Evolutionary conservation across 2,888 invertebrate genomes (phyloP).

Genomic region (Eristalis pertinax): DNA sequence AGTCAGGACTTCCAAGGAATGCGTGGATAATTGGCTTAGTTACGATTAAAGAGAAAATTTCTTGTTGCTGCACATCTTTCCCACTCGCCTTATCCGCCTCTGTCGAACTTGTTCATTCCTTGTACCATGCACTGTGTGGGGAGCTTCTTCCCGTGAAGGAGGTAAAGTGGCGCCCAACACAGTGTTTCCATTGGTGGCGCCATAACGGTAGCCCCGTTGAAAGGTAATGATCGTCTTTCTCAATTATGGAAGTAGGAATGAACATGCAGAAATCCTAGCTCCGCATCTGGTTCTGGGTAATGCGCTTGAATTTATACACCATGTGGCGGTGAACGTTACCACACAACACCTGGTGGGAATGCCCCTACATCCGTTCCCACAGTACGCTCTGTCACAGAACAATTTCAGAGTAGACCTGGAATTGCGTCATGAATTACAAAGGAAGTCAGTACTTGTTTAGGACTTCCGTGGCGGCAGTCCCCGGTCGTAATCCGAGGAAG

Average conservation of each 20-base stretch:
- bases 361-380: not conserved
- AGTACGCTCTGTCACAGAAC: slow-evolving; percentile 2
- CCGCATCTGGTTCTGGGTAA: slow-evolving; percentile 47
- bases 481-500: slow-evolving; percentile 45
- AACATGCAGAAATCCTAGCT: slow-evolving; percentile 35
- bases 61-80: slow-evolving; percentile 48
- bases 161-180: slow-evolving; percentile 32
- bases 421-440: slow-evolving; percentile 52
- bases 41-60: slow-evolving; percentile 63
- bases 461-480: slow-evolving; percentile 49
- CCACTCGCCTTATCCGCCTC: slow-evolving; percentile 11
- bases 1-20: slow-evolving; percentile 45
- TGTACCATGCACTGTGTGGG: not conserved
- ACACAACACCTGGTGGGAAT: slow-evolving; percentile 51
- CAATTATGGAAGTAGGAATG: slow-evolving; percentile 68
- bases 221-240: slow-evolving; percentile 33
- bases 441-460: slow-evolving; percentile 48
- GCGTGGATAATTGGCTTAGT: slow-evolving; percentile 67
- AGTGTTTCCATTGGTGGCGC: slow-evolving; percentile 18
- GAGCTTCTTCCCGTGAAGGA: not conserved
- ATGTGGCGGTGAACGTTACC: slow-evolving; percentile 60
- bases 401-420: slow-evolving; percentile 28
- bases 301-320: slow-evolving; percentile 51
- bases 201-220: not conserved
- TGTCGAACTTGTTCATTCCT: not conserved